Evolutionary conservation across 1,140 invertebrate species (phyloP), one percentile per base, ranked within the genome.

Genomic region (Trachymyrmex cornetzi): DNA sequence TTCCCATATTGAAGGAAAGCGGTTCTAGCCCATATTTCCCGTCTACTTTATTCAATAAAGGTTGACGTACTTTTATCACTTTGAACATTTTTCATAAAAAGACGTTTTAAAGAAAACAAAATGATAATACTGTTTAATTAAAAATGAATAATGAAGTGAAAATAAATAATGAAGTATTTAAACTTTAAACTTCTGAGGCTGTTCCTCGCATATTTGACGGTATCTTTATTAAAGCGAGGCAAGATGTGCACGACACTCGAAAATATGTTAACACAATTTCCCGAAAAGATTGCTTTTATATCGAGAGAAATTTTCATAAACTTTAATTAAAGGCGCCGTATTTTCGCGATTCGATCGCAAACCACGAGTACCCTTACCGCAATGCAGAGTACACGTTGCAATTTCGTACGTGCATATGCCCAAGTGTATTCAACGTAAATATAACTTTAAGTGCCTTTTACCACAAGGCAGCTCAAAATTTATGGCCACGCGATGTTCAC

Each of bases 321-420:
- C 30, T 80, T 69, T 55, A 30, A 34, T 50, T 77, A 64, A 11
- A 2, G 12, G 27, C 30, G 30, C 19, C 14, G 27, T 48, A 27
- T 66, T 16, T 22, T 19, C 14, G 48, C 11, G n/a, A 84, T 84
- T 38, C 14, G 48, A 55, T 88, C 38, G 50, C 12, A 55, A n/a
- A n/a, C 27, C 22, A n/a, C 44, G n/a, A 71, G 19, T 57, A n/a
- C 14, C 69, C 59, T 89, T 87, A 87, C 85, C 85, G 88, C 88
- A 90, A 89, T 89, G 89, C 88, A 61, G 88, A 74, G 19, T 59
- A 22, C 59, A 63, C 55, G 19, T 66, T 24, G 55, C 22, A 57
- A 50, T 72, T 77, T 44, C 19, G 34, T n/a, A 19, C 30, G 30
- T 50, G 24, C 38, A 34, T 55, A 9, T 38, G 2, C 14, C 22